Conservation (phyloP, 2,113 vertebrate species). For the Oreocharis arfaki region DNA sequence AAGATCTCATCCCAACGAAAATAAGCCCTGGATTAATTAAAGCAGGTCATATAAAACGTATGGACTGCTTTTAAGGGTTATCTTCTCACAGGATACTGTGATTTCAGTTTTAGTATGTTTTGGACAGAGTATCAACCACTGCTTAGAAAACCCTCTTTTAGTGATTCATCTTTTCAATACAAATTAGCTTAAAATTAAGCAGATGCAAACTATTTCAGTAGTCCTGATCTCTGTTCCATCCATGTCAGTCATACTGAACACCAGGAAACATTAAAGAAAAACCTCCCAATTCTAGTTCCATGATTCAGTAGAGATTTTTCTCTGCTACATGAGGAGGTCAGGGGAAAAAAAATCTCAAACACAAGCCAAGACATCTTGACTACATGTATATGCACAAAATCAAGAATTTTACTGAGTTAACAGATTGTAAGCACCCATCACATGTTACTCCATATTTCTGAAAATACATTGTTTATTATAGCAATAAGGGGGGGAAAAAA, state of each 20-base stretch:
- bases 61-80: not conserved
- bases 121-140: not conserved
- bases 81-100: not conserved
- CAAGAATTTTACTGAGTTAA: not conserved
- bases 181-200: not conserved
- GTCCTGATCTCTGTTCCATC: not conserved
- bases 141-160: not conserved
- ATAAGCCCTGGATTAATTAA: not conserved
- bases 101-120: not conserved
- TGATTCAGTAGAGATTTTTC: not conserved
- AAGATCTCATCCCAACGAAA: not conserved
- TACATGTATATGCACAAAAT: not conserved
- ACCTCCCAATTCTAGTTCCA: not conserved
- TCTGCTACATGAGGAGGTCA: not conserved
- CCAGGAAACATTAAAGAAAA: not conserved
- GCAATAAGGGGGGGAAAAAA: not conserved
- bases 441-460: accelerated
- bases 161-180: not conserved
- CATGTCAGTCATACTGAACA: not conserved
- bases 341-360: too few species aligned
- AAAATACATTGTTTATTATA: not conserved
- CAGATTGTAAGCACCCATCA: not conserved
- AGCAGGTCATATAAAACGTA: not conserved
- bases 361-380: not conserved
- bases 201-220: not conserved